Evolutionary conservation across 1,140 invertebrate genomes (phyloP), one percentile per base, ranked within the genome.

Genomic region (Pseudobourletiella spinata): DNA sequence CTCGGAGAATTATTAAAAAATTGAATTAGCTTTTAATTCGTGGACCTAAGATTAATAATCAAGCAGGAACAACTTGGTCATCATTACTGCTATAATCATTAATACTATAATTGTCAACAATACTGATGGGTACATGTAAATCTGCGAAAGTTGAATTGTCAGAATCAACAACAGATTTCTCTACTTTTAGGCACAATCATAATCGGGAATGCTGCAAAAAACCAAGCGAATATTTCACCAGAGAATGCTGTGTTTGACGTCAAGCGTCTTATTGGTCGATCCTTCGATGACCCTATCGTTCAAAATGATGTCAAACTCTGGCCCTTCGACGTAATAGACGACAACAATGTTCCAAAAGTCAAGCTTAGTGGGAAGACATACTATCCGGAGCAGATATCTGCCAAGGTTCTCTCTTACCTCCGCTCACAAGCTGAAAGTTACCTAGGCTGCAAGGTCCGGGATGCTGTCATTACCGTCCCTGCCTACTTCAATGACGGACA

Each of bases 401-500:
- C 78, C 1, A 79, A 79, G 76, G 73, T 79, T 46, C 67, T 79
- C 6, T 66, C 59, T 2, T 76, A 79, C 61, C 76, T 79, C 78
- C 78, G 77, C 66, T 16, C 42, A 32, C 16, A 25, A 3, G 69
- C 69, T 30, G 64, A 69, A 55, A 43, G 55, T 3, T 54, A 50
- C 48, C 29, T 81, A 11, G 77, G 78, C 35, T 72, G 73, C 57
- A 15, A n/a, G 20, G 64, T 98, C 1, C 95, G 88, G 16, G 91
- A 98, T 73, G 95, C 95, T 65, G 95, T 98, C 15, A 91, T 98
- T 16, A 98, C 95, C 2, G 95, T 98, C 1, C 95, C 95, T 6
- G 95, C 95, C 59, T 98, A 98, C 74, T 98, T 98, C 83, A 98
- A 97, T 73, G 94, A 98, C 79, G 93, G 91, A 63, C 94, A 98